A percentile compares a stretch with the other conserved stretches of the same genome.
Conservation (phyloP, 2,797 vertebrate species). For the Coregonus ussuriensis region DNA sequence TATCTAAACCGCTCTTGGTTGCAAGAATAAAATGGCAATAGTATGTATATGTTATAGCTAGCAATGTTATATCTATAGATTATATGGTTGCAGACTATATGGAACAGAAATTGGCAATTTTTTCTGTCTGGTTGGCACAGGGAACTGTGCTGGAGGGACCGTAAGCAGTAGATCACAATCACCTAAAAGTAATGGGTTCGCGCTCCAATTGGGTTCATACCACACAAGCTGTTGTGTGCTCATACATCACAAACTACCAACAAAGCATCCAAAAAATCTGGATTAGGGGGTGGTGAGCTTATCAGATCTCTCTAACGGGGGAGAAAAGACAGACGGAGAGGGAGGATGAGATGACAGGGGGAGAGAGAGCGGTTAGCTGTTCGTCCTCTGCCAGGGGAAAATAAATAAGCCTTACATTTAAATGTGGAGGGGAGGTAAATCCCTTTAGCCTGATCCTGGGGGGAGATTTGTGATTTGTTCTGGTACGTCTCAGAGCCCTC, state of each 20-base stretch:
- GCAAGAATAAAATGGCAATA: background rate
- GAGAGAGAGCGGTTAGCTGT: slow-evolving; percentile 1
- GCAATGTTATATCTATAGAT: background rate
- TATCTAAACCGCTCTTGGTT: background rate
- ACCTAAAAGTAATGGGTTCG: background rate
- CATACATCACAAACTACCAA: background rate
- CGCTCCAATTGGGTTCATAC: background rate
- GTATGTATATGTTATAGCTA: no score
- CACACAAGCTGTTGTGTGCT: slow-evolving; percentile 1
- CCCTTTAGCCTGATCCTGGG: slow-evolving; percentile 26
- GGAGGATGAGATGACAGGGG: background rate
- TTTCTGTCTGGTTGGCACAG: background rate
- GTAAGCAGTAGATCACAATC: background rate
- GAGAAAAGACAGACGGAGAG: background rate
- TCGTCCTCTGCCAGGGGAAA: slow-evolving; percentile 19
- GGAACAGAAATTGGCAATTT: background rate
- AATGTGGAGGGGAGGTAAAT: background rate
- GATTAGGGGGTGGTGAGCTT: background rate
- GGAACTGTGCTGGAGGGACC: background rate
- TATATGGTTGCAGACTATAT: background rate
- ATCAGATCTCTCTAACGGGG: background rate
- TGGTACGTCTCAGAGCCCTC: slow-evolving; percentile 23
- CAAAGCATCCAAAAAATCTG: background rate
- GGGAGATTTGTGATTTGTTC: slow-evolving; percentile 56
- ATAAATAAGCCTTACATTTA: background rate